Evolutionary conservation across 1,140 invertebrate genomes (phyloP).

Genomic region (Lepidurus apus): DNA sequence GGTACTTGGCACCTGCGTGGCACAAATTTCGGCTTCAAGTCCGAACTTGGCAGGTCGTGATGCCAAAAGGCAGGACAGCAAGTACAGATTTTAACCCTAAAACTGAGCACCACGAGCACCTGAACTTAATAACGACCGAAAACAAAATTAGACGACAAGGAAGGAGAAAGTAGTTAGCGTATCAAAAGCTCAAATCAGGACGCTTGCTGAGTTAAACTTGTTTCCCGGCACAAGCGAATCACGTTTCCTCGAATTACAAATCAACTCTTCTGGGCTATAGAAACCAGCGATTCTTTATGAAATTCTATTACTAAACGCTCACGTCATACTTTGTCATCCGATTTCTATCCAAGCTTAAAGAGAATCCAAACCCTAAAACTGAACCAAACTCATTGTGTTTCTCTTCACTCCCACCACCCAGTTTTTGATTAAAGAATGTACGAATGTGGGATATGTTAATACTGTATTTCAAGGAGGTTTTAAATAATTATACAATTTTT

Average conservation of each 20-base stretch:
- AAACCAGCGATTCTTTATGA: not conserved
- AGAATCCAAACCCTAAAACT: not conserved
- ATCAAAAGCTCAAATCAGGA: slow-evolving; percentile 1
- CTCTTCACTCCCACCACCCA: no score
- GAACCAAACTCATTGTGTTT: no score
- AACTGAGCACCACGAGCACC: not conserved
- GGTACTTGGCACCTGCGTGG: not conserved
- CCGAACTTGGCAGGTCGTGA: not conserved
- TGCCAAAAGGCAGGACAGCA: not conserved
- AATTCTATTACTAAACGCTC: not conserved
- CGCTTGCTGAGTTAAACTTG: not conserved
- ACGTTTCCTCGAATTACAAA: not conserved
- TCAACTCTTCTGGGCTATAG: not conserved
- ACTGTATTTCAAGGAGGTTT: no score
- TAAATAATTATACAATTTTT: no score
- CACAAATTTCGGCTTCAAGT: not conserved
- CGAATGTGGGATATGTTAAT: no score
- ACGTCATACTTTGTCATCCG: not conserved
- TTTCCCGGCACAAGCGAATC: not conserved
- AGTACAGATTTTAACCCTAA: not conserved
- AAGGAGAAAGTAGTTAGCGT: not conserved
- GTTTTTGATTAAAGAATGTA: no score
- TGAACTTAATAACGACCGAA: not conserved
- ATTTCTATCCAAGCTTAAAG: not conserved
- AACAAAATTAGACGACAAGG: not conserved